These are phyloP conservation scores for Chiloscyllium punctatum DNA, from an alignment of 2,797 vertebrate genomes.

Conservation along the genomic window DNA sequence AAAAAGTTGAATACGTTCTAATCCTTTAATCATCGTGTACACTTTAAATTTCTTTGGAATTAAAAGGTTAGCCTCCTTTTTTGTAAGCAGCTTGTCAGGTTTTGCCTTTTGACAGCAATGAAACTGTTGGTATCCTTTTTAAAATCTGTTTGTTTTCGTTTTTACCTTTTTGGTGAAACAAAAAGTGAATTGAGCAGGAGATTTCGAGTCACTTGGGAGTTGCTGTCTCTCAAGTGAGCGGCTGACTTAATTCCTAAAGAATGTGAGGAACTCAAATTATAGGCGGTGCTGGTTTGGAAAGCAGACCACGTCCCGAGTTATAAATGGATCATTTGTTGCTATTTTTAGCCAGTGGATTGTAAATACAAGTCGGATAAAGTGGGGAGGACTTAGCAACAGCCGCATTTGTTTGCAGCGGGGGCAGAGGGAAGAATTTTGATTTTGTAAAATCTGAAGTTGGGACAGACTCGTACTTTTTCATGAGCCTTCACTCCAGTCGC, in stretches of 20 bases:
- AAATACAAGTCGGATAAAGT: constrained; percentile 55
- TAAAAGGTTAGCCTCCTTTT: background rate
- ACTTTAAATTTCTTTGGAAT: background rate
- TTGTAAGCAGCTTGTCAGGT: too few relatives aligned
- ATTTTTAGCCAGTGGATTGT: constrained; percentile 52
- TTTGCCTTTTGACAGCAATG: too few relatives aligned
- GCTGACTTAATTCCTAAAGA: constrained; percentile 50
- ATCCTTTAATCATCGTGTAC: background rate
- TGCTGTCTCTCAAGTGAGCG: constrained; percentile 45
- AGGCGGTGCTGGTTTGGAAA: constrained; percentile 48
- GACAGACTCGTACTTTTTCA: constrained; percentile 7
- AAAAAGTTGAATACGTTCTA: background rate
- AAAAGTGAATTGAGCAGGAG: background rate
- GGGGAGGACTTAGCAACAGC: constrained; percentile 52
- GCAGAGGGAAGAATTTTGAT: background rate
- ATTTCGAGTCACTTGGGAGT: background rate
- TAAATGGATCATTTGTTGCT: constrained; percentile 53
- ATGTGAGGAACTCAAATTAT: constrained; percentile 48
- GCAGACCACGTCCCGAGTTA: constrained; percentile 48
- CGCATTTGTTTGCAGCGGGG: constrained; percentile 40
- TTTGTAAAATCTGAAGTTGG: constrained; percentile 21
- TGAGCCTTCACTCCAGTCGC: background rate
- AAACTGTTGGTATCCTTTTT: background rate
- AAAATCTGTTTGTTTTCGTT: background rate
- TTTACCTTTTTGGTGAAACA: background rate